A percentile compares a stretch with the other conserved stretches of the same genome.
Evolutionary conservation across 2,797 vertebrate species (phyloP).

Genomic region (Epinephelus awoara): DNA sequence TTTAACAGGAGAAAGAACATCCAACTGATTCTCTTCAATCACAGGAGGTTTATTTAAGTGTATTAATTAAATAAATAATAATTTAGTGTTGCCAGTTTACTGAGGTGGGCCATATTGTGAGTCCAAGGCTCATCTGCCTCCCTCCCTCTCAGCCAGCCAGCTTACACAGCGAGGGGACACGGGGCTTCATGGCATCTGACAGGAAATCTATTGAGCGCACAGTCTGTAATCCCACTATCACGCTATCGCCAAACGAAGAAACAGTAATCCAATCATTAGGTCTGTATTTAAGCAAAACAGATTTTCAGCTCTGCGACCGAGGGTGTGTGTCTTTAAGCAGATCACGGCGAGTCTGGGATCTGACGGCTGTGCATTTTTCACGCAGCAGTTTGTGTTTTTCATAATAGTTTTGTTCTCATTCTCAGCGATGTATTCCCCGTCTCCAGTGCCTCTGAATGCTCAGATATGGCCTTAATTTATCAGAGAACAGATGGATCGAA

Average conservation of each 20-base stretch:
- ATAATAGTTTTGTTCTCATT: constrained; percentile 29
- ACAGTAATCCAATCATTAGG: constrained; percentile 88
- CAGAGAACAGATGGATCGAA: constrained; percentile 37
- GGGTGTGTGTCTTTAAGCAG: constrained; percentile 54
- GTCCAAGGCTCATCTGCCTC: constrained; percentile 52
- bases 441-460: constrained; percentile 8
- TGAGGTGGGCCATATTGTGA: constrained; percentile 49
- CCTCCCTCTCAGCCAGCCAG: constrained; percentile 57
- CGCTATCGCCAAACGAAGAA: constrained; percentile 87
- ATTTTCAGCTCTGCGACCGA: constrained; percentile 52
- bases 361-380: constrained; percentile 4
- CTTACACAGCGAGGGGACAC: constrained; percentile 84
- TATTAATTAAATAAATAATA: not conserved
- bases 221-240: constrained; percentile 89
- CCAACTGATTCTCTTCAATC: not conserved
- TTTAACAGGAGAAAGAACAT: not conserved
- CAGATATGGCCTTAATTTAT: constrained; percentile 25
- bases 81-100: constrained; percentile 25
- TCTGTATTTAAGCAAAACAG: constrained; percentile 76
- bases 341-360: constrained; percentile 36
- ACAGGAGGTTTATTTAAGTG: not conserved
- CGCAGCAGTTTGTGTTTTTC: constrained; percentile 29
- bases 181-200: constrained; percentile 91
- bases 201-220: constrained; percentile 91
- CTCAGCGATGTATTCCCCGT: constrained; percentile 9